Evolutionary conservation across 2,113 vertebrate genomes (phyloP), one percentile per base, ranked within the genome.

Genomic region (Chauna torquata): DNA sequence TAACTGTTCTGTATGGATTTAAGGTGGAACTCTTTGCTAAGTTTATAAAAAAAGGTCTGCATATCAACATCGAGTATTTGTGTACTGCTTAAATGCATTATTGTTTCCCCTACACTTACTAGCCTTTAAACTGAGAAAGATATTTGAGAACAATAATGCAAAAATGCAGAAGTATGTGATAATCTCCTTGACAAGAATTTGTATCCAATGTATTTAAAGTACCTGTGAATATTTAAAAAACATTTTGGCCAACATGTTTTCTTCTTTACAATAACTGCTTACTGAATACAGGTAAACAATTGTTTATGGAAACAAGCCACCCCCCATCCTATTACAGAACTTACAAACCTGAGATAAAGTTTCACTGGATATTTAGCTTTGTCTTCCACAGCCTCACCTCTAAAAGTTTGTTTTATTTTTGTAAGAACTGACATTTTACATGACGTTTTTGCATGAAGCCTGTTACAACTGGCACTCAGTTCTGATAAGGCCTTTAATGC

Each of bases 1-100:
- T 82, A 85, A 38, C 66, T 64, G 13, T 34, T 88, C 40, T 64
- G 36, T 64, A 90, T 71, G 36, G 72, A 95, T 95, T 97, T 96
- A 95, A 96, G 68, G 61, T 93, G 59, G 94, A 96, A 78, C 57
- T 88, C 57, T 85, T 52, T 36, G 11, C 16, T 24, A 93, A 95
- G 79, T 81, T 93, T 71, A 80, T 34, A 40, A 12, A 45, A 84
- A 86, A 82, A 91, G 6, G 6, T 83, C 57, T 93, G 91, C 42
- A 7, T 65, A 32, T 47, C 9, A 57, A 79, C 58, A 78, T 7
- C 28, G 32, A 42, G 11, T 36, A 54, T 86, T 69, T 75, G 11
- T 52, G 38, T 71, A 59, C 27, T 38, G 17, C n/a, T 79, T 68
- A 79, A 70, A 70, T 8, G 19, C 9, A 44, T 47, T 86, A 32